phyloP scores from a whole-genome alignment of 2,113 vertebrate species.

The Triplophysa dalaica region DNA sequence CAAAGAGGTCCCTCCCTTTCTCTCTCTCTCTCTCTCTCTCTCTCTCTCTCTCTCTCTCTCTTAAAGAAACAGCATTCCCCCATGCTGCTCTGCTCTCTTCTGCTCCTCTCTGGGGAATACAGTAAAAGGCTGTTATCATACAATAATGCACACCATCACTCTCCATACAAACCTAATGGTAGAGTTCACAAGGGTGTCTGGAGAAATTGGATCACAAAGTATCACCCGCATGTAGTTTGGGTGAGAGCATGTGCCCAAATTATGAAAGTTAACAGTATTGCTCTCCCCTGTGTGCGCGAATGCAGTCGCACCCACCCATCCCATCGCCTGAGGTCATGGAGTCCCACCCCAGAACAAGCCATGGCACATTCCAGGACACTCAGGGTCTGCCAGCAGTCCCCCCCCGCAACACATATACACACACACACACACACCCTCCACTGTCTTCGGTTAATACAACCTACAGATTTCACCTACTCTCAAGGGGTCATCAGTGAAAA shows the following conservation, averaged over 20 bases:
- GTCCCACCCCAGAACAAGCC: constrained; percentile 81
- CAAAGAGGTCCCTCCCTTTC: constrained; percentile 87
- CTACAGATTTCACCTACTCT: constrained; percentile 23
- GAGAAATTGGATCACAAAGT: not conserved
- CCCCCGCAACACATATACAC: constrained; percentile 35
- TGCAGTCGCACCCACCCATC: constrained; percentile 75
- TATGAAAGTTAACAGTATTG: constrained; percentile 60
- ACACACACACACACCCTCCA: constrained; percentile 54
- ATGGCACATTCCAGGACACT: constrained; percentile 74
- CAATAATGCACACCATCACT: constrained; percentile 37
- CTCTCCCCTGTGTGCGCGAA: constrained; percentile 59
- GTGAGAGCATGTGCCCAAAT: constrained; percentile 46
- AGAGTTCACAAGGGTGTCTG: not conserved
- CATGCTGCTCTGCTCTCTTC: constrained; percentile 48
- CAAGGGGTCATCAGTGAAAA: constrained; percentile 19
- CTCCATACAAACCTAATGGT: not conserved
- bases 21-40: constrained; percentile 77
- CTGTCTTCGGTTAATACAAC: constrained; percentile 38
- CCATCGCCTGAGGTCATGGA: constrained; percentile 78
- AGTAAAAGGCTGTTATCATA: constrained; percentile 62
- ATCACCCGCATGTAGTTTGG: constrained; percentile 30
- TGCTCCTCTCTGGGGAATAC: constrained; percentile 60
- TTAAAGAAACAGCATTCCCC: constrained; percentile 79
- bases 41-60: constrained; percentile 66
- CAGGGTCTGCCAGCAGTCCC: constrained; percentile 72